phyloP scores from a whole-genome alignment of 2,888 invertebrate species.

The Beris morrisii region DNA sequence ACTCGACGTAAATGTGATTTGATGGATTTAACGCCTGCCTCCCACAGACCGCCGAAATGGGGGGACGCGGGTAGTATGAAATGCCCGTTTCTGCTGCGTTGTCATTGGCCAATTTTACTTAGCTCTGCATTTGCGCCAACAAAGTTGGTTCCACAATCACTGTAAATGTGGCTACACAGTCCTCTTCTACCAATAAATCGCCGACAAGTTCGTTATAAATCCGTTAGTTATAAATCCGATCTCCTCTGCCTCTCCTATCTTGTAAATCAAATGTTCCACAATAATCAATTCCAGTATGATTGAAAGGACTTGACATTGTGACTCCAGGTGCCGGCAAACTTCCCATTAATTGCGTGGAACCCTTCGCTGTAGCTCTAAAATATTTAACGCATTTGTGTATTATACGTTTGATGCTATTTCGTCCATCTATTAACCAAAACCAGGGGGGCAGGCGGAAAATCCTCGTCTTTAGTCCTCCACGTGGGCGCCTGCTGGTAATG shows the following conservation, averaged over 20 bases:
- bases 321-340: neutral
- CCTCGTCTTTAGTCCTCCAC: too few relatives aligned
- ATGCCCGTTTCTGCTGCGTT: neutral
- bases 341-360: neutral
- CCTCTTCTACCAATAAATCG: neutral
- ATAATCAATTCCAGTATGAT: neutral
- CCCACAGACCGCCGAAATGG: too few relatives aligned
- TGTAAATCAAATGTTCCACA: neutral
- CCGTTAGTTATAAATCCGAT: neutral
- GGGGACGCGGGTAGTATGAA: too few relatives aligned
- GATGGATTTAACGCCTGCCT: too few relatives aligned
- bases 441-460: too few relatives aligned
- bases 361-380: neutral
- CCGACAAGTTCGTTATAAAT: neutral
- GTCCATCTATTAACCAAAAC: neutral
- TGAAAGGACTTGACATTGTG: neutral
- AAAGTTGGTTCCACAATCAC: neutral
- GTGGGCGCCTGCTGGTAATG: too few relatives aligned
- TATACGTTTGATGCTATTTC: neutral
- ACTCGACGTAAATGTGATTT: slow-evolving; percentile 42
- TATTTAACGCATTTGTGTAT: neutral
- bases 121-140: neutral
- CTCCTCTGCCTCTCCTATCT: neutral
- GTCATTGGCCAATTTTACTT: neutral
- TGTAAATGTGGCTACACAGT: neutral